A percentile compares a stretch with the other conserved stretches of the same genome.
phyloP scores from a whole-genome alignment of 2,113 vertebrate genomes.

The Mystacornis crossleyi region DNA sequence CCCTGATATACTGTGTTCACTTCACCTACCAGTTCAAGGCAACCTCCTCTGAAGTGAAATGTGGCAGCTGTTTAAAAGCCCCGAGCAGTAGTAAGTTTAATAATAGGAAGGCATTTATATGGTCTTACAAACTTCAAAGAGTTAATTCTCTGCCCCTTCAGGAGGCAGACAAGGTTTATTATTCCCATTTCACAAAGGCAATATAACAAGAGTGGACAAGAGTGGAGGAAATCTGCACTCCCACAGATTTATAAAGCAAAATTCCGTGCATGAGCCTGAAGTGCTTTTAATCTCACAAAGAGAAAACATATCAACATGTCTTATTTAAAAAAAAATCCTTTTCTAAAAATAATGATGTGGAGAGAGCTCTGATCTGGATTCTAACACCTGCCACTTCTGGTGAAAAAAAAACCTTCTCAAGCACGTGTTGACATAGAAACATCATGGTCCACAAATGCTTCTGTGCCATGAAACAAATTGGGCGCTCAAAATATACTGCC shows the following conservation, averaged over 20 bases:
- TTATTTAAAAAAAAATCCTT: constrained; percentile 40
- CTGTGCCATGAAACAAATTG: constrained; percentile 51
- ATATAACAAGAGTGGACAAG: constrained; percentile 58
- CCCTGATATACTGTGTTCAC: constrained; percentile 12
- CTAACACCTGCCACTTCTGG: constrained; percentile 36
- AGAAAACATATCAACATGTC: constrained; percentile 48
- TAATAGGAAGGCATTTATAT: constrained; percentile 55
- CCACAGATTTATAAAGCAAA: constrained; percentile 50
- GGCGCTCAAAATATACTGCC: constrained; percentile 37
- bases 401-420: constrained; percentile 32
- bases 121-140: constrained; percentile 59
- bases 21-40: constrained; percentile 51
- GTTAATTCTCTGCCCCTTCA: constrained; percentile 61
- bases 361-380: constrained; percentile 41
- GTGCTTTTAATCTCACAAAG: constrained; percentile 47
- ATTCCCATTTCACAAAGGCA: constrained; percentile 67
- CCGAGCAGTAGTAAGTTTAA: constrained; percentile 12
- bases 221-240: constrained; percentile 49
- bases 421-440: constrained; percentile 57
- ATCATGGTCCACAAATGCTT: constrained; percentile 38
- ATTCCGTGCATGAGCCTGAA: constrained; percentile 3
- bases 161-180: constrained; percentile 59
- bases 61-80: constrained; percentile 61
- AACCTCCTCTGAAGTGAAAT: constrained; percentile 48
- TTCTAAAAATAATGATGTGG: constrained; percentile 49